Base-by-base conservation (phyloP, 2,797 vertebrate genomes). In the Anas georgica region DNA sequence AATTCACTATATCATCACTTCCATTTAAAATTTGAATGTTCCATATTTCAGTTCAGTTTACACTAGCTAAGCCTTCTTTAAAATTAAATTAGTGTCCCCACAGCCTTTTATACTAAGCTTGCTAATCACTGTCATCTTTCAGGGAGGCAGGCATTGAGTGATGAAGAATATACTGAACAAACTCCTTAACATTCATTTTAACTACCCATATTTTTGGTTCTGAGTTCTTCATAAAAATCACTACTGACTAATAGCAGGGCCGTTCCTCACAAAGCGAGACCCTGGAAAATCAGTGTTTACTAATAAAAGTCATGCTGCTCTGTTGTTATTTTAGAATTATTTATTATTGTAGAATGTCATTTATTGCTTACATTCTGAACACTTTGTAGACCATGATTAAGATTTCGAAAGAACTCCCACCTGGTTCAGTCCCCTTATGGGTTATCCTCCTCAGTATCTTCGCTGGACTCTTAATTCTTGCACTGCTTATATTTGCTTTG, bases 401-500 rank as follows among this genome's bases (percentile, higher is more conserved):
- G 91, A 97, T 99, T 85, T 98, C 98, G 12, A 99, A 99, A 95
- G 99, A 99, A 58, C 97, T 98, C 10, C 84, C 95, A 15, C 97
- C 97, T 0, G 98, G 98, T 84, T 98, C 96, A 87, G 99, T 99
- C 54, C 99, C 99, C 0, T 83, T 98, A 10, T 99, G 99, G 99
- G 99, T 99, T 72, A 99, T 99, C 84, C 98, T 99, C 70, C 52
- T 99, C 90, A 99, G 99, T 88, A 98, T 99, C 91, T 98, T 99
- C 1, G 98, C 98, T 4, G 99, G 99, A 67, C 98, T 99, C 14
- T 94, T 99, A 88, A 98, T 99, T 88, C 96, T 99, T 91, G 98
- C 98, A 25, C 98, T 99, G 41, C 99, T 99, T 88, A 99, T 99
- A 97, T 98, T 99, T 83, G 98, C 94, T 55, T 97, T 99, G 83